Percentiles rank a stretch among this genome's conserved stretches.
phyloP scores from a whole-genome alignment of 2,888 invertebrate genomes.

The Rhagonycha lutea region DNA sequence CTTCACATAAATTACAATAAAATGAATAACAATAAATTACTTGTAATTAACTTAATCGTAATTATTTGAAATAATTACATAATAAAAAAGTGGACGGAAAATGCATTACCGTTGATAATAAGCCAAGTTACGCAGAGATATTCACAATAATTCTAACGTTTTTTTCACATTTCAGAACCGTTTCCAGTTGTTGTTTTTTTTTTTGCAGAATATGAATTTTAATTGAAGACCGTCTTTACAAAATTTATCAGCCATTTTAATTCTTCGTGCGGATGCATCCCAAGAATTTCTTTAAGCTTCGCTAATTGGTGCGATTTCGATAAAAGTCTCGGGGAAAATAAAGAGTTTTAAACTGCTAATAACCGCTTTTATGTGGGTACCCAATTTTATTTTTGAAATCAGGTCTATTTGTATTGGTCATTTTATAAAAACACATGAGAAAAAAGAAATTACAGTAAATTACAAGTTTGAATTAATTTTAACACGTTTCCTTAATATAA shows the following conservation, averaged over 20 bases:
- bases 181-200: background rate
- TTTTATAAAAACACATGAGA: background rate
- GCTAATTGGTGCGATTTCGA: slow-evolving; percentile 40
- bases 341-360: background rate
- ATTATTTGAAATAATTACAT: background rate
- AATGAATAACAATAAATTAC: background rate
- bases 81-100: background rate
- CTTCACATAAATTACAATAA: slow-evolving; percentile 34
- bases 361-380: background rate
- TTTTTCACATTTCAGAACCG: slow-evolving; percentile 8
- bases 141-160: slow-evolving; percentile 12
- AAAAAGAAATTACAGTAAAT: background rate
- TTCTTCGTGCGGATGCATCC: slow-evolving; percentile 12
- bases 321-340: slow-evolving; percentile 36
- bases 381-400: background rate
- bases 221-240: background rate
- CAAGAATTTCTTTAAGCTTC: slow-evolving; percentile 26
- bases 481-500: background rate
- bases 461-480: background rate
- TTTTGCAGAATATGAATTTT: background rate
- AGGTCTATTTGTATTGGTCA: background rate
- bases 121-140: background rate
- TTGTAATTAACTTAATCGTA: background rate
- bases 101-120: background rate
- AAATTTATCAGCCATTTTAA: slow-evolving; percentile 8